Evolutionary conservation across 2,113 vertebrate genomes (phyloP), one percentile per base, ranked within the genome.

Genomic region (Corvus hawaiiensis): DNA sequence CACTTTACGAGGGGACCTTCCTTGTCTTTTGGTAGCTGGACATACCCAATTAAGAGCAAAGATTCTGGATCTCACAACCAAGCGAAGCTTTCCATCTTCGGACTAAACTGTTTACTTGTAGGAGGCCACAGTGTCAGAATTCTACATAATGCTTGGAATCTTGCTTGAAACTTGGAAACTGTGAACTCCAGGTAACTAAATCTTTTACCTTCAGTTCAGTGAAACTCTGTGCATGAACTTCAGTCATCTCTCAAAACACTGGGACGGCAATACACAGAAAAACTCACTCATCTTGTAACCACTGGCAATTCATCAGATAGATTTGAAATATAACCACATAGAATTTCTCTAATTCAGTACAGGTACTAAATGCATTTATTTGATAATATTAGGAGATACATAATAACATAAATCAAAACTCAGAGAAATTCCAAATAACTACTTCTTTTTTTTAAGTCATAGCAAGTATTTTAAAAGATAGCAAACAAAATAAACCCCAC

Each of bases 131-230:
- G 62, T 13, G 23, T 81, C 32, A 46, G 23, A 21, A 58, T 46
- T 77, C 28, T 46, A 30, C 0, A 0, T 28, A 77, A 80, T 0
- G 0, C 63, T 77, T 3, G 0, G 28, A n/a, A 41, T 77, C 80
- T 56, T 11, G 3, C 4, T 4, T 49, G 46, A 77, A 74, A 58
- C 44, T 69, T 80, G n/a, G 51, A 72, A 83, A 68, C 35, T 21
- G 9, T 58, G 19, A 90, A 63, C 67, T 75, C 33, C 2, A 1
- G 20, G 56, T 24, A 83, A n/a, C 21, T 27, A n/a, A 77, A 67
- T 39, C 37, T 83, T 85, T 56, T 58, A 39, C 35, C 27, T 81
- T 74, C 49, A 55, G 20, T 35, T 89, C 37, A 77, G 22, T 69
- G 28, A 83, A 92, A 76, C 43, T 30, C 82, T 44, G 27, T 44